phyloP scores from a whole-genome alignment of 2,797 vertebrate species.

The Bradypodion ventrale region DNA sequence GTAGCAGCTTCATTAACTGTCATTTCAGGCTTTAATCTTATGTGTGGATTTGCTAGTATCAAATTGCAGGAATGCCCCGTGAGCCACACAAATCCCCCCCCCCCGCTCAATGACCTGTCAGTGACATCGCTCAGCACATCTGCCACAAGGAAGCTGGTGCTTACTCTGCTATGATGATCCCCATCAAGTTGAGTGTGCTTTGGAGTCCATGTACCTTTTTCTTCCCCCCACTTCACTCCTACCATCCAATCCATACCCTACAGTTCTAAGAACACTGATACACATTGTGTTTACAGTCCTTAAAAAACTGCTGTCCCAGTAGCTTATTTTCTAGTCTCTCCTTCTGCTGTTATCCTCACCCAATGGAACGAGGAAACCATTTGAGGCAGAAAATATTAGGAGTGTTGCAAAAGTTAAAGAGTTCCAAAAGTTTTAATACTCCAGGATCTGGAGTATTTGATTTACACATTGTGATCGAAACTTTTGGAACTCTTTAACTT shows the following conservation, averaged over 20 bases:
- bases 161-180: not conserved
- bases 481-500: too few species aligned
- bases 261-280: not conserved
- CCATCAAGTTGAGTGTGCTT: not conserved
- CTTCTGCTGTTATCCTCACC: not conserved
- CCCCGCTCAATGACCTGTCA: not conserved
- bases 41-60: not conserved
- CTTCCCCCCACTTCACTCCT: not conserved
- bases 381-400: too few species aligned
- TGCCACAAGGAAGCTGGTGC: not conserved
- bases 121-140: not conserved
- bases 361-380: too few species aligned
- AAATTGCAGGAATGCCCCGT: not conserved
- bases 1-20: not conserved
- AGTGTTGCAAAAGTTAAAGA: too few species aligned
- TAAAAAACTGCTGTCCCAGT: not conserved
- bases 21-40: not conserved
- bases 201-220: not conserved
- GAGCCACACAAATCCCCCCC: not conserved
- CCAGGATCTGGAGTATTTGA: too few species aligned
- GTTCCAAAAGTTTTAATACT: too few species aligned
- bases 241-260: not conserved
- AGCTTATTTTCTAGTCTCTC: not conserved
- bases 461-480: too few species aligned
- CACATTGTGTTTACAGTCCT: not conserved